Conservation (phyloP, 2,797 vertebrate genomes). For the Peromyscus attwateri region DNA sequence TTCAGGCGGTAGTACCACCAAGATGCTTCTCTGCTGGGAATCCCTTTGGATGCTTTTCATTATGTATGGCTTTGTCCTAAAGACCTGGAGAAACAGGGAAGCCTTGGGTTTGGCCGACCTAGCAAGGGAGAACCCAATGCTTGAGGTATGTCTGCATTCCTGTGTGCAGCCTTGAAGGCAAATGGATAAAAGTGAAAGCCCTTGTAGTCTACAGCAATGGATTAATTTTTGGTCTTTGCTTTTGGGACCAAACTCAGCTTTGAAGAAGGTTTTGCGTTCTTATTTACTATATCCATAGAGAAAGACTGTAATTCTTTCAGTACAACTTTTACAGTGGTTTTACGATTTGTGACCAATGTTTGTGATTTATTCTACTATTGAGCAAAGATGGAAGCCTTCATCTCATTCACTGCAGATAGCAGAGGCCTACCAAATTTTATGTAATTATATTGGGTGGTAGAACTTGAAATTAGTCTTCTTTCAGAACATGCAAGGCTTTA, state of each 20-base stretch:
- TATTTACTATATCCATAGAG: background rate
- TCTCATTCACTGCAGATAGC: background rate
- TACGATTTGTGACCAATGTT: conserved; percentile 14
- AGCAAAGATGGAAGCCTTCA: conserved; percentile 31
- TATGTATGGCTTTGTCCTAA: conserved; percentile 39
- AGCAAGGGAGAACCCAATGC: background rate
- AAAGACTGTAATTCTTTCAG: conserved; percentile 1
- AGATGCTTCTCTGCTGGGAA: background rate
- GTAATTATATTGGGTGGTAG: background rate
- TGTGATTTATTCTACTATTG: conserved; percentile 43
- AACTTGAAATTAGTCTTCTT: conserved; percentile 56
- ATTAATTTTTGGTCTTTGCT: background rate
- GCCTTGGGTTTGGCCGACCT: background rate
- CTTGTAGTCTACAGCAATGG: background rate
- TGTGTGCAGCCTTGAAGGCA: background rate
- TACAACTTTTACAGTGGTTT: background rate
- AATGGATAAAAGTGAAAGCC: background rate
- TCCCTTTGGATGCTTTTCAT: conserved; percentile 29
- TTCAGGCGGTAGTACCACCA: background rate
- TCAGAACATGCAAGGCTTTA: conserved; percentile 42
- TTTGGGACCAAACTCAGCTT: background rate
- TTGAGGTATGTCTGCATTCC: background rate
- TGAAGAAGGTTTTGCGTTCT: conserved; percentile 22
- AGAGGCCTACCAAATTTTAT: conserved; percentile 32
- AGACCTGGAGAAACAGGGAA: background rate